phyloP scores from a whole-genome alignment of 30 jellyfish, hydroid and myxozoan species.

The Rhopilema esculentum region DNA sequence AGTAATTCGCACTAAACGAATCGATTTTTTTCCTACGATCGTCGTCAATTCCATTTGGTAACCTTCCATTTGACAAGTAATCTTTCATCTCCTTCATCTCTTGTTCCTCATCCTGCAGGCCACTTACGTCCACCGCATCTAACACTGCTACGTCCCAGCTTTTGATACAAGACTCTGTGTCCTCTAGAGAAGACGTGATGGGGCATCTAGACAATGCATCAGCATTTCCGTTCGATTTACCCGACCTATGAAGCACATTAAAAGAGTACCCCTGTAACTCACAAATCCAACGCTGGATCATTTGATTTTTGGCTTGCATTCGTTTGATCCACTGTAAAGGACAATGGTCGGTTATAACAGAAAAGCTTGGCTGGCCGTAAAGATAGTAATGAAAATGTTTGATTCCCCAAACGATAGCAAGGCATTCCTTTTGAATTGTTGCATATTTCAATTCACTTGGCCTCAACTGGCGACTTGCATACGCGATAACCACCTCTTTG shows the following conservation, averaged over 20 bases:
- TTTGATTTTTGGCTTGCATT: neutral
- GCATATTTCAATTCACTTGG: conserved; percentile 10
- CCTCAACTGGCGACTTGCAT: conserved; percentile 53
- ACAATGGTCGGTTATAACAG: conserved; percentile 38
- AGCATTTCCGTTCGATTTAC: conserved; percentile 6
- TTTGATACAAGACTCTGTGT: neutral
- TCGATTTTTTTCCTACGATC: neutral
- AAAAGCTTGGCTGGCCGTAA: conserved; percentile 5
- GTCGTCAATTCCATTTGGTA: neutral
- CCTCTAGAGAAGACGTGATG: neutral
- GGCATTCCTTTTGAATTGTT: no score
- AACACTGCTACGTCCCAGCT: neutral
- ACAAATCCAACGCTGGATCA: conserved; percentile 33
- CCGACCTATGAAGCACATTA: conserved; percentile 6
- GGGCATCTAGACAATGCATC: conserved; percentile 46
- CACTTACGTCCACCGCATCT: neutral
- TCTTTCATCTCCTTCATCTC: conserved; percentile 10
- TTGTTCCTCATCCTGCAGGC: neutral
- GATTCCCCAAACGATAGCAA: conserved; percentile 12
- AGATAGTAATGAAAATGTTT: conserved; percentile 24
- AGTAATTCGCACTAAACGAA: neutral
- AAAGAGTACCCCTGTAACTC: conserved; percentile 11
- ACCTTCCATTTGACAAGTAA: neutral
- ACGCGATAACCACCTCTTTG: conserved; percentile 42
- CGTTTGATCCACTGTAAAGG: neutral